phyloP scores from a whole-genome alignment of 2,113 vertebrate genomes.

The Nesogale talazaci region DNA sequence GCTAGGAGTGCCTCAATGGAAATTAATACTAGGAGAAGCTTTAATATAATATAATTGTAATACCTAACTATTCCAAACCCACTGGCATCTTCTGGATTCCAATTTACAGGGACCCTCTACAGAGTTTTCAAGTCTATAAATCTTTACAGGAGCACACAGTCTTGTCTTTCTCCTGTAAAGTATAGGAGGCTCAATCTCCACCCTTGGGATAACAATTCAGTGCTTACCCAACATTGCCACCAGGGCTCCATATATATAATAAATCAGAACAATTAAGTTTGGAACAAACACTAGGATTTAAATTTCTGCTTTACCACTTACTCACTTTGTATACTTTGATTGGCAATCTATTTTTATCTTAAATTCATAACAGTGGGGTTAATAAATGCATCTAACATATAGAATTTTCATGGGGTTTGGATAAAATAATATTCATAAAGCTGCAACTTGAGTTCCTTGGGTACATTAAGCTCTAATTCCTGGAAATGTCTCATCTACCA shows the following conservation, averaged over 20 bases:
- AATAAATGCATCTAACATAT: neutral
- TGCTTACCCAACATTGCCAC: no score
- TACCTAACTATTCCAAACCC: no score
- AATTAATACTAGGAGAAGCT: neutral
- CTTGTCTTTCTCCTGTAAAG: no score
- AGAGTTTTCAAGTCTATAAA: no score
- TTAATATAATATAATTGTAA: neutral
- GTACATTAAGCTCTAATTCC: neutral
- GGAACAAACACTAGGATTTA: neutral
- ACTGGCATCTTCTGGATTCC: no score
- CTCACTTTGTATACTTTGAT: conserved; percentile 1
- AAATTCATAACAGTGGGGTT: neutral
- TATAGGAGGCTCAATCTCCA: no score
- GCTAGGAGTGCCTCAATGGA: neutral
- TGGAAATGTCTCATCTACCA: neutral
- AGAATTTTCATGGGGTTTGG: neutral
- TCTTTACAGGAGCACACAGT: no score
- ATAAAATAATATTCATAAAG: conserved; percentile 1
- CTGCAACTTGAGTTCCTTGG: neutral
- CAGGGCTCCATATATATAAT: neutral
- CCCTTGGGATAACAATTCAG: no score
- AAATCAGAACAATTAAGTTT: neutral
- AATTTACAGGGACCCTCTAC: no score
- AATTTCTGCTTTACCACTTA: neutral
- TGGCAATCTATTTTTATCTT: conserved; percentile 10